phyloP scores from a whole-genome alignment of 2,888 invertebrate species.

The Heliconius erato region DNA sequence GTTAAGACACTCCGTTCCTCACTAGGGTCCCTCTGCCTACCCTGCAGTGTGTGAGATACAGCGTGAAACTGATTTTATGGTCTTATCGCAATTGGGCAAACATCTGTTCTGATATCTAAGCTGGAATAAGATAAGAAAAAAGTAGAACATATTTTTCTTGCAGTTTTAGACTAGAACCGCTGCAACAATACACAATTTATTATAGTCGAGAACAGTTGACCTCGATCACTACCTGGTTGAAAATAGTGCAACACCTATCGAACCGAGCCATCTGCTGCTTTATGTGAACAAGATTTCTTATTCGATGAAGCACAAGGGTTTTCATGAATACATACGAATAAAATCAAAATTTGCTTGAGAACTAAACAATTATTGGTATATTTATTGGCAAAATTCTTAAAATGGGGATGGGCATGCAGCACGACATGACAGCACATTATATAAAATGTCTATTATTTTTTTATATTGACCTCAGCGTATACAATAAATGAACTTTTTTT shows the following conservation, averaged over 20 bases:
- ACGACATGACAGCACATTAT: background rate
- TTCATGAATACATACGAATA: background rate
- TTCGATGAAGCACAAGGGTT: background rate
- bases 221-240: background rate
- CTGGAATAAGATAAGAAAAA: background rate
- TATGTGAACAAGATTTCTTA: background rate
- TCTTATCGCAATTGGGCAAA: background rate
- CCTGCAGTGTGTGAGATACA: too few species aligned
- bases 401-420: too few species aligned
- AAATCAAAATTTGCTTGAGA: background rate
- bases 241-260: slow-evolving; percentile 5
- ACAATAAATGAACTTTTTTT: background rate
- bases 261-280: slow-evolving; percentile 1
- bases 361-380: background rate
- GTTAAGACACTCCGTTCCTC: too few species aligned
- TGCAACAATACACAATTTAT: background rate
- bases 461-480: background rate
- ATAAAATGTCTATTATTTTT: background rate
- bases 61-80: background rate
- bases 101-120: background rate
- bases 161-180: background rate
- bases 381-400: background rate
- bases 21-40: too few species aligned
- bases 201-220: slow-evolving; percentile 6
- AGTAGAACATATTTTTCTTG: too few species aligned